Base-by-base conservation (phyloP, 2,113 vertebrate species). In the Ammodramus savannarum region DNA sequence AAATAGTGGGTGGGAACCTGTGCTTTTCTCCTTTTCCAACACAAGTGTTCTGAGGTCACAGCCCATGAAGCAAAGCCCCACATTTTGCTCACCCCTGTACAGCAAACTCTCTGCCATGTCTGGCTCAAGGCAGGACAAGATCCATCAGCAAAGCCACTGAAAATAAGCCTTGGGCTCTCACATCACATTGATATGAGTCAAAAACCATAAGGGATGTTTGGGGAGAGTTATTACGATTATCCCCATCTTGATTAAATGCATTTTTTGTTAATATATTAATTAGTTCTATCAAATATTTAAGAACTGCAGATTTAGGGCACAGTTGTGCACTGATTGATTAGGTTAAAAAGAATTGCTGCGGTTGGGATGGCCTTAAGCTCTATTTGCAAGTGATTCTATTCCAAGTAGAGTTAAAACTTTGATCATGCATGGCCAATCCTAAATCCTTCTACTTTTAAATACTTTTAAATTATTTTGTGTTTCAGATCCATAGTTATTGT, bases 381-480 rank as follows among this genome's bases (percentile, higher is more conserved):
- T 74, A 5, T 79, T 92, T 67, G 23, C 23, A 92, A 92, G 39
- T 13, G 8, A 44, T 52, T 87, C n/a, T 69, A 15, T 79, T 76
- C 48, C 26, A 75, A 87, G 51, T 14, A 63, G 43, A 79, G 49
- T 31, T 72, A 74, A 4, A 36, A 38, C 26, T 87, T 87, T 69
- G 43, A 66, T 55, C 49, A 51, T 55, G 22, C n/a, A 32, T 51
- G 22, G 27, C 9, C 46, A 63, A 21, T 63, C 21, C 15, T 71
- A 82, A 94, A 83, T 67, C 79, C 31, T 22, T 49, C 63, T 80
- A 11, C 41, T 87, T 87, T 85, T 36, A 90, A 85, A 80, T 69
- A 63, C 8, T 83, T 87, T 31, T 72, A 2, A 80, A 76, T 94
- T 51, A 81, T 71, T 74, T 71, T 94, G 31, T 74, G 19, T 16